These are phyloP conservation scores for Meloidogyne chitwoodi DNA, from an alignment of 1,140 invertebrate species.

Conservation along the genomic window DNA sequence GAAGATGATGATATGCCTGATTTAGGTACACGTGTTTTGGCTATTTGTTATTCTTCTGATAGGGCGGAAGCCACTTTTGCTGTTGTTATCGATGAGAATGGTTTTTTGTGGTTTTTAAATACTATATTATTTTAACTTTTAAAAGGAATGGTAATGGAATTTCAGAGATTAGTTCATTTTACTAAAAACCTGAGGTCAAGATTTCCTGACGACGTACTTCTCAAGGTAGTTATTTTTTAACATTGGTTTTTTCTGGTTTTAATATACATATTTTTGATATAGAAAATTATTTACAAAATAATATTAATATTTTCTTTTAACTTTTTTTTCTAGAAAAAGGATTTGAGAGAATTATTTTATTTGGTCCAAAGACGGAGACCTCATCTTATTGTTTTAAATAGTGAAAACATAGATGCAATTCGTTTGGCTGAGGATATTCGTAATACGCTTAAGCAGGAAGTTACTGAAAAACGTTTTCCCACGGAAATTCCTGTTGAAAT, in stretches of 20 bases:
- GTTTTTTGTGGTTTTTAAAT: constrained; percentile 62
- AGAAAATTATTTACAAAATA: too few relatives aligned
- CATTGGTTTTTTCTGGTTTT: too few relatives aligned
- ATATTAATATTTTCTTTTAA: constrained; percentile 15
- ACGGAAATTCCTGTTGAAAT: constrained; percentile 44
- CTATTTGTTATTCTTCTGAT: constrained; percentile 80
- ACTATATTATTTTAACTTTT: not conserved
- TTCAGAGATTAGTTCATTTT: constrained; percentile 78
- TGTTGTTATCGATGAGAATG: constrained; percentile 78
- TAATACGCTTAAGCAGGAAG: constrained; percentile 26
- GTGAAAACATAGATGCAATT: constrained; percentile 69
- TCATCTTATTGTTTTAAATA: constrained; percentile 83
- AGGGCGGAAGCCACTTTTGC: constrained; percentile 81
- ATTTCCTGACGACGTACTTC: constrained; percentile 69
- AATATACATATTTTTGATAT: too few relatives aligned
- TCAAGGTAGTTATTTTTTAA: constrained; percentile 64
- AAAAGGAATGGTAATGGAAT: constrained; percentile 71
- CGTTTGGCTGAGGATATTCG: constrained; percentile 43
- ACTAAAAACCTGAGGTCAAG: constrained; percentile 76
- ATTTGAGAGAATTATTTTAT: constrained; percentile 74
- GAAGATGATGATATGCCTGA: constrained; percentile 80
- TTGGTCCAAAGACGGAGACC: constrained; percentile 87
- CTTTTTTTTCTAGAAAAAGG: constrained; percentile 61
- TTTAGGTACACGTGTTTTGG: constrained; percentile 78
- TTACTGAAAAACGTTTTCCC: constrained; percentile 18